Evolutionary conservation across 2,113 vertebrate species (phyloP).

Genomic region (Prionailurus bengalensis): DNA sequence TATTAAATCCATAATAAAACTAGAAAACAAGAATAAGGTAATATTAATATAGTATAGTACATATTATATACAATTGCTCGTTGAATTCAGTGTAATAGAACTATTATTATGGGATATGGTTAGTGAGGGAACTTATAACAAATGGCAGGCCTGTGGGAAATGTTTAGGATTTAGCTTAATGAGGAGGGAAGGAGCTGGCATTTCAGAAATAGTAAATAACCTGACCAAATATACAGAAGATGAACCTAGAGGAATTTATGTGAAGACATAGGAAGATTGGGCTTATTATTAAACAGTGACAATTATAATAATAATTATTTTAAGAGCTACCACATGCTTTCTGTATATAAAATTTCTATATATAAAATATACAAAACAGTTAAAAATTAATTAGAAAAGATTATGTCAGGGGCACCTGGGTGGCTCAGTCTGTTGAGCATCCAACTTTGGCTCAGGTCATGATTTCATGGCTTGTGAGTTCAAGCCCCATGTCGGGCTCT

Average conservation of each 20-base stretch:
- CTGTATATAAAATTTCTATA: neutral
- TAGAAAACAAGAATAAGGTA: neutral
- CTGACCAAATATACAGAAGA: neutral
- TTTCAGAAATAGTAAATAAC: slow-evolving; percentile 43
- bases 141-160: neutral
- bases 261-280: neutral
- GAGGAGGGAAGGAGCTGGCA: neutral
- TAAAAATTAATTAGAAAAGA: neutral
- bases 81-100: neutral
- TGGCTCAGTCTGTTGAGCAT: too few relatives aligned
- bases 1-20: neutral
- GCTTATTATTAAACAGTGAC: neutral
- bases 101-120: neutral
- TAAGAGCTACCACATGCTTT: neutral
- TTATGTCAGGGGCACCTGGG: neutral
- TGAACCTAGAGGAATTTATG: neutral
- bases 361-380: neutral
- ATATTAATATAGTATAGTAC: neutral
- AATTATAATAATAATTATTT: neutral
- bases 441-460: too few relatives aligned
- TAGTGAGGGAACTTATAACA: neutral
- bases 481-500: too few relatives aligned
- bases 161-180: slow-evolving; percentile 27
- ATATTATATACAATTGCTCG: neutral
- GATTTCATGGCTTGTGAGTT: too few relatives aligned